Conservation (phyloP, 2,113 vertebrate genomes). For the Cacatua alba region DNA sequence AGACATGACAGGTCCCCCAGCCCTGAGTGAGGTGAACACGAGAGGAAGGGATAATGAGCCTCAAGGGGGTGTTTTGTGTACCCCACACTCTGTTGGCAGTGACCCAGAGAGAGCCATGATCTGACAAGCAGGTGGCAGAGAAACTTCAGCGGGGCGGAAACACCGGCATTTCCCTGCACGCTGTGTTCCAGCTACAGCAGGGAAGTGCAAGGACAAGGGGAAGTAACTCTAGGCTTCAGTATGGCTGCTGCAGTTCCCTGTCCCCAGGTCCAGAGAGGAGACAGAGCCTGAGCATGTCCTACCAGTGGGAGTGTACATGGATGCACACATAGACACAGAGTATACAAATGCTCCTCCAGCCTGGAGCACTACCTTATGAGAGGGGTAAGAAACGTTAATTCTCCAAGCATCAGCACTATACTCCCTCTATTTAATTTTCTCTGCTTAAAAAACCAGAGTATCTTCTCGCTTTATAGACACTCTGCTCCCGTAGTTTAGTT, state of each 20-base stretch:
- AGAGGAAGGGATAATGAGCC: accelerated
- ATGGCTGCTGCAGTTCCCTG: background rate
- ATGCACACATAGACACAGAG: accelerated
- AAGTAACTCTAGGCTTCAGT: background rate
- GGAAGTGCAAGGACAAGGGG: background rate
- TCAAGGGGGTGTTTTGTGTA: background rate
- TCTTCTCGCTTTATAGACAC: background rate
- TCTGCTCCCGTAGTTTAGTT: background rate
- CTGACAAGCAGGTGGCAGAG: background rate
- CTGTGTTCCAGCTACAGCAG: background rate
- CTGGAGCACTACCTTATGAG: accelerated
- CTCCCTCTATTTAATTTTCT: background rate
- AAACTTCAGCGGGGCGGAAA: accelerated
- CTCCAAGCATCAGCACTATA: background rate
- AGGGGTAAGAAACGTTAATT: background rate
- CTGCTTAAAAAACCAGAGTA: background rate
- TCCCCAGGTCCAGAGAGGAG: background rate
- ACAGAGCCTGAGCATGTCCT: background rate
- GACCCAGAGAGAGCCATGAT: background rate
- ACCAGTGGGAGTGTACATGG: background rate
- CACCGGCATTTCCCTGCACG: accelerated
- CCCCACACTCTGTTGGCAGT: background rate
- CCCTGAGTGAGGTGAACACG: background rate
- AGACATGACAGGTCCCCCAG: background rate
- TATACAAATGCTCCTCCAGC: background rate